These are phyloP conservation scores for Hydriomena furcata DNA, from an alignment of 2,888 invertebrate genomes.

Conservation along the genomic window DNA sequence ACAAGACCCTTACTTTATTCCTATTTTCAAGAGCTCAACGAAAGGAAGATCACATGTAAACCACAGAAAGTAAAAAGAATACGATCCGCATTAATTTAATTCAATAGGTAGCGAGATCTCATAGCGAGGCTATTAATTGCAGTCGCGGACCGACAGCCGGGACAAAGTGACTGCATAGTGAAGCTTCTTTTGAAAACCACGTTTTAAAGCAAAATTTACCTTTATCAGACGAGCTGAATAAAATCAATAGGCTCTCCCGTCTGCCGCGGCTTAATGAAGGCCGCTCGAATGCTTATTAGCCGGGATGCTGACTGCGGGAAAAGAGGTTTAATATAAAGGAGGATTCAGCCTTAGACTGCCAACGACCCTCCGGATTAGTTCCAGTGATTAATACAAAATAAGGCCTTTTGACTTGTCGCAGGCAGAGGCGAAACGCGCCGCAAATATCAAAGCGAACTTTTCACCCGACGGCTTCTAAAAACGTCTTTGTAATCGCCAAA, in stretches of 20 bases:
- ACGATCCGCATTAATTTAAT: slow-evolving; percentile 34
- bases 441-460: slow-evolving; percentile 44
- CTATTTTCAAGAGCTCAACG: no score
- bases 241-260: slow-evolving; percentile 66
- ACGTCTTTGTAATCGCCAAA: slow-evolving; percentile 33
- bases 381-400: slow-evolving; percentile 46
- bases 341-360: slow-evolving; percentile 55
- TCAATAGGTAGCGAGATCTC: slow-evolving; percentile 46
- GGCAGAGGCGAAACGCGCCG: slow-evolving; percentile 40
- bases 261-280: slow-evolving; percentile 66
- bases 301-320: slow-evolving; percentile 53
- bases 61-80: slow-evolving; percentile 40
- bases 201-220: slow-evolving; percentile 64
- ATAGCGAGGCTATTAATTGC: slow-evolving; percentile 54
- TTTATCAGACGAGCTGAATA: slow-evolving; percentile 65
- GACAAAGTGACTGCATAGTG: slow-evolving; percentile 60
- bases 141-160: slow-evolving; percentile 37
- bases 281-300: slow-evolving; percentile 69
- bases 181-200: slow-evolving; percentile 59
- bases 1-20: no score
- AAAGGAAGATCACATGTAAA: slow-evolving; percentile 4
- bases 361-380: slow-evolving; percentile 51
- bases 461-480: slow-evolving; percentile 35
- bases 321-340: slow-evolving; percentile 57
- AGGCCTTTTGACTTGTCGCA: slow-evolving; percentile 39